Base-by-base conservation (phyloP, 2,888 invertebrate species). In the Aleiodes testaceus region DNA sequence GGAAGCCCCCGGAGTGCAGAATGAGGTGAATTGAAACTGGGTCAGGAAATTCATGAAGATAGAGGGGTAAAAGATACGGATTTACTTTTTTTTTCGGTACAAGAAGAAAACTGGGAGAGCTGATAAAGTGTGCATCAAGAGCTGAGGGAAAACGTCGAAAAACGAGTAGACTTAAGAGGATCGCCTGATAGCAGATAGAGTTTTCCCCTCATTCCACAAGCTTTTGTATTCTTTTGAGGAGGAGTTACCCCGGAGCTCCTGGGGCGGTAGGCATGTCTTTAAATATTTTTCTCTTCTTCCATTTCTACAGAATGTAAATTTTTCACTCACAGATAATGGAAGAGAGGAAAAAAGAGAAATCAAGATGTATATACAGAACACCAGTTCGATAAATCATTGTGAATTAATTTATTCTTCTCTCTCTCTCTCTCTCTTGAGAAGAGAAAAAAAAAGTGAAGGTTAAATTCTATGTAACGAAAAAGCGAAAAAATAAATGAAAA, bases 31-130 rank as follows among this genome's bases (percentile, higher is more conserved):
- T n/a, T 30, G 59, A 70, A 70, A 66, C 22, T 70, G 52, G 70
- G 70, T 70, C 70, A 70, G 55, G 22, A 65, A 70, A 70, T 65
- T 70, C 55, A 16, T 36, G 53, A 12, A 11, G 20, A 11, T n/a
- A n/a, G 52, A 1, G 18, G 52, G 4, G 20, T 20, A 52, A 22
- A n/a, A 53, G 53, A 53, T 53, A 53, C 53, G n/a, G 26, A 26
- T 53, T 52, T 52, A 22, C 12, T 12, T 11, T 12, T 20, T 52
- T 53, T 53, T 53, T 53, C 53, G 53, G 53, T 30, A 53, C 22
- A 53, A 26, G 22, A 6, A n/a, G 53, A 7, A n/a, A 53, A 30
- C 22, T n/a, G 2, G 12, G 53, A 53, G 12, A n/a, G 5, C 53
- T 53, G 53, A 53, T 53, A 53, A 53, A 53, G 53, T 53, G 53